Percentiles rank a stretch among this genome's conserved stretches.
phyloP scores from a whole-genome alignment of 2,888 invertebrate genomes.

The Aplocera efformata region DNA sequence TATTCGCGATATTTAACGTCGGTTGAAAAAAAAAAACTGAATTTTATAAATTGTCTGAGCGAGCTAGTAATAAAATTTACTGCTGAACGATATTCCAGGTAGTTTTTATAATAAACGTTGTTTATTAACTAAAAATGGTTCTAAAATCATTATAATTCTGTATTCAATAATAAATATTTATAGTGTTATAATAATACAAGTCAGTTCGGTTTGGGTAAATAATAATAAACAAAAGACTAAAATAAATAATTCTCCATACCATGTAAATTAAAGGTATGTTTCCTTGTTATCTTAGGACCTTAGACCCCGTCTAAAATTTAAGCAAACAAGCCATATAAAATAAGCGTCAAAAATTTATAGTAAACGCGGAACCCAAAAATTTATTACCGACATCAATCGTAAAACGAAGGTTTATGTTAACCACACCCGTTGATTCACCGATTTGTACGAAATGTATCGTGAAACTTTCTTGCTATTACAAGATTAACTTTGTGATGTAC shows the following conservation, averaged over 20 bases:
- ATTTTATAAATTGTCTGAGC: too few species aligned
- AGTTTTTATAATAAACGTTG: too few species aligned
- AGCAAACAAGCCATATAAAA: slow-evolving; percentile 19
- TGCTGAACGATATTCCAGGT: too few species aligned
- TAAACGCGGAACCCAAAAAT: slow-evolving; percentile 16
- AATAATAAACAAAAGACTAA: neutral
- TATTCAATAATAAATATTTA: too few species aligned
- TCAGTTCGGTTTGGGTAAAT: too few species aligned
- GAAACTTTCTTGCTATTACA: slow-evolving; percentile 44
- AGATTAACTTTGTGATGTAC: slow-evolving; percentile 41
- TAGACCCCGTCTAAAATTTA: slow-evolving; percentile 13
- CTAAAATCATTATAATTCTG: too few species aligned
- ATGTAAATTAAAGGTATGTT: slow-evolving; percentile 4
- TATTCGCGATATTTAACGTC: too few species aligned
- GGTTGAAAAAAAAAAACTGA: too few species aligned
- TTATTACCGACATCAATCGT: slow-evolving; percentile 26
- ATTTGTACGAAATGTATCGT: slow-evolving; percentile 36
- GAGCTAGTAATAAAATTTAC: too few species aligned
- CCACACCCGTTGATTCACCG: slow-evolving; percentile 32
- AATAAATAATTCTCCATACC: neutral
- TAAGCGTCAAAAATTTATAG: slow-evolving; percentile 15
- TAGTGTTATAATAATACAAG: too few species aligned
- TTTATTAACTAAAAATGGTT: too few species aligned
- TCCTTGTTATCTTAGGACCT: slow-evolving; percentile 12
- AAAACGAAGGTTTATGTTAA: slow-evolving; percentile 29